Conservation (phyloP, 2,797 vertebrate species). For the Peromyscus aztecus region DNA sequence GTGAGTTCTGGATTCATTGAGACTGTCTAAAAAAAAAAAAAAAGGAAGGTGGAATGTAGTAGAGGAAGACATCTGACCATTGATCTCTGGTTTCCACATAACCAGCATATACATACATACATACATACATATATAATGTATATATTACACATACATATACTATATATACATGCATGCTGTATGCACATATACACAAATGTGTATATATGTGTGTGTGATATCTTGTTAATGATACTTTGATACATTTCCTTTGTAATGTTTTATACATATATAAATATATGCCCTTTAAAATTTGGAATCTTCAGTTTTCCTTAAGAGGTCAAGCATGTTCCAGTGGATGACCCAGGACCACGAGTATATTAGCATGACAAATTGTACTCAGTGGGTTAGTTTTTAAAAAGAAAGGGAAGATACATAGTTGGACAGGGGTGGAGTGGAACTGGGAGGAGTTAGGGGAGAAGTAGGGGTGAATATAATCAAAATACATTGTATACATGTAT, state of each 20-base stretch:
- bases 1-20: neutral
- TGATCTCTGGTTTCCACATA: neutral
- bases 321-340: neutral
- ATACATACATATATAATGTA: too few relatives aligned
- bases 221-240: constrained; percentile 49
- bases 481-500: neutral
- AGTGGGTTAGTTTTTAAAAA: neutral
- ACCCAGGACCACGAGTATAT: neutral
- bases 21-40: neutral
- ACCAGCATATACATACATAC: neutral
- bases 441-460: neutral
- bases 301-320: neutral
- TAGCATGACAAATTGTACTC: neutral
- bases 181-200: too few relatives aligned
- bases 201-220: neutral
- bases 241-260: neutral
- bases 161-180: neutral
- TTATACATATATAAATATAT: constrained; percentile 15
- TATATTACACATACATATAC: too few relatives aligned
- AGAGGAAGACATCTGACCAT: neutral
- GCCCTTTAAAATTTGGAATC: constrained; percentile 19
- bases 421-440: neutral
- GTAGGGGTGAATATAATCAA: neutral
- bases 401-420: neutral
- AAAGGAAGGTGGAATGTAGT: neutral